Conservation (phyloP, 2,888 invertebrate species). For the Sussaba pulchella region DNA sequence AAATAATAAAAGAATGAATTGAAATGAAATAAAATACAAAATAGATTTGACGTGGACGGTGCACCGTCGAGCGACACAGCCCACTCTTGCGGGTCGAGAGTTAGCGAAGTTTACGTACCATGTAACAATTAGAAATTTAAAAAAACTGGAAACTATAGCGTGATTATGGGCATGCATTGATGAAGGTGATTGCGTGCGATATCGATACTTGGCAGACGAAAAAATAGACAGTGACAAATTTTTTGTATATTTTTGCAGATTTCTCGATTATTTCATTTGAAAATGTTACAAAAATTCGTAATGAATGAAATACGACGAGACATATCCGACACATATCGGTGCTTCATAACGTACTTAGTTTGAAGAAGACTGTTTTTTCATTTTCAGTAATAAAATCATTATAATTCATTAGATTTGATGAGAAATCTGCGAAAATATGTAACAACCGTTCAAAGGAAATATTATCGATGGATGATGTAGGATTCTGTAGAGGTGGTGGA, state of each 20-base stretch:
- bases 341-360: conserved; percentile 1
- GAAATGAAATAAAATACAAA: conserved; percentile 14
- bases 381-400: neutral
- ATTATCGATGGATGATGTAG: conserved; percentile 40
- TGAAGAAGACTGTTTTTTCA: neutral
- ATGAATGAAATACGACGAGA: conserved; percentile 23
- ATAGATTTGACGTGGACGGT: conserved; percentile 39
- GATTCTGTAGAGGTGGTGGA: conserved; percentile 66
- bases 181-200: conserved; percentile 18
- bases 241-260: conserved; percentile 64
- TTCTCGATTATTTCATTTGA: conserved; percentile 9
- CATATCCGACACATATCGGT: conserved; percentile 47
- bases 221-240: conserved; percentile 20
- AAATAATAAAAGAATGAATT: too few species aligned
- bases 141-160: conserved; percentile 24
- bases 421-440: conserved; percentile 70
- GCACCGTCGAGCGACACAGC: conserved; percentile 29
- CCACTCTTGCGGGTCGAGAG: conserved; percentile 80
- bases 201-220: conserved; percentile 34
- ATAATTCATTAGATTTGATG: neutral
- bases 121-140: conserved; percentile 50
- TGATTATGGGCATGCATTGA: conserved; percentile 38
- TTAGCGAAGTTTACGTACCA: conserved; percentile 59
- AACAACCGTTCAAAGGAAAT: conserved; percentile 16
- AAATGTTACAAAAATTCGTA: conserved; percentile 29